Base-by-base conservation (phyloP, 2,113 vertebrate genomes). In the Etheostoma cragini region DNA sequence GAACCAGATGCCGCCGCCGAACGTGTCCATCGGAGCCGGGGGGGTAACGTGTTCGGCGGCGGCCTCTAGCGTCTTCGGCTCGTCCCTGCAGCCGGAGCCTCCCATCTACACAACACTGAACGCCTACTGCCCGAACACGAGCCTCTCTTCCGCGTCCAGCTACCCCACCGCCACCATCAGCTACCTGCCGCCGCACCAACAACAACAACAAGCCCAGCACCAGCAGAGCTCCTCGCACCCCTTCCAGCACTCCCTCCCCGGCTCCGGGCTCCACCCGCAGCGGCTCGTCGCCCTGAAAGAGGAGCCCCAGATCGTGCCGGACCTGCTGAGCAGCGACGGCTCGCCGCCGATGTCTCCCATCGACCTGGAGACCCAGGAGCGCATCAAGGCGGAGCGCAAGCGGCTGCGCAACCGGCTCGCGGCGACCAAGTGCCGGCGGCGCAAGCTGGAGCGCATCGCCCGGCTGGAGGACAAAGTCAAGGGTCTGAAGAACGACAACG, bases 391-490 rank as follows among this genome's bases (percentile, higher is more conserved):
- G 52, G 97, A 98, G 92, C 92, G 97, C 78, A 96, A 98, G 92
- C 85, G 96, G 88, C 93, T 98, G 90, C 89, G 97, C 65, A 98
- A 97, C 95, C 96, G 97, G 12, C 87, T 97, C 77, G 97, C 97
- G 0, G 97, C 97, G 26, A 98, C 97, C 77, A 98, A 98, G 65
- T 98, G 97, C 92, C 95, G 97, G 85, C 92, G 95, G 92, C 94
- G 97, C 93, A 98, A 98, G 79, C 95, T 98, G 91, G 97, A 98
- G 92, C 95, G 97, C 75, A 98, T 98, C 93, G 94, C 97, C 13
- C 94, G 97, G 19, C 90, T 98, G 91, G 97, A 98, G 91, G 97
- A 99, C 42, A 97, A 98, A 72, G 97, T 99, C 81, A 97, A 97
- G 78, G 96, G 91, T 0, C 88, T 99, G 67, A 97, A 98, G 82